Percentiles rank a stretch among this genome's conserved stretches.
Conservation (phyloP, 2,888 invertebrate species). For the Syrphus vitripennis region DNA sequence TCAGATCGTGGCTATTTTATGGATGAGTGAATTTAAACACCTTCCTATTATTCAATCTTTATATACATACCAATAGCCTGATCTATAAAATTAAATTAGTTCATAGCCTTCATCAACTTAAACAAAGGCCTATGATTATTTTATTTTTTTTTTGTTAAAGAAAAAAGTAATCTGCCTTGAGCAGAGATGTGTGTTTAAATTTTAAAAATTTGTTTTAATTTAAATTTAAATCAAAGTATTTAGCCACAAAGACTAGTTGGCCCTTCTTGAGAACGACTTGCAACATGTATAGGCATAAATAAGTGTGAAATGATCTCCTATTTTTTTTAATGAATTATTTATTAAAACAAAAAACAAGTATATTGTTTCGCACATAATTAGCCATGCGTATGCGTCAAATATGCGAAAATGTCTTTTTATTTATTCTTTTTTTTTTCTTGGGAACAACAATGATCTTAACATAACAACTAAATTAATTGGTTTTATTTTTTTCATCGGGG, state of each 20-base stretch:
- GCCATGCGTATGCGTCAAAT: neutral
- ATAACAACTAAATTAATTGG: neutral
- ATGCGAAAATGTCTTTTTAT: neutral
- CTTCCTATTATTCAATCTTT: neutral
- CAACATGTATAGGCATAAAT: neutral
- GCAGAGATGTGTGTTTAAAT: neutral
- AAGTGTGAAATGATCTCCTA: conserved; percentile 5
- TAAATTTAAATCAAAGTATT: conserved; percentile 7
- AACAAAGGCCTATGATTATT: conserved; percentile 20
- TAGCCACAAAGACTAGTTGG: conserved; percentile 3
- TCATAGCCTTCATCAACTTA: conserved; percentile 3
- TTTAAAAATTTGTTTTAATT: neutral
- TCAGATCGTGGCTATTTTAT: neutral
- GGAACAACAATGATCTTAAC: neutral
- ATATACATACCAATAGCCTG: neutral
- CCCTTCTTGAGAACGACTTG: conserved; percentile 15
- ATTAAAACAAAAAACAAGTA: neutral
- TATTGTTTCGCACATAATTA: neutral
- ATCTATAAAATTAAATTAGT: conserved; percentile 22
- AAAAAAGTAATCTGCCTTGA: conserved; percentile 14
- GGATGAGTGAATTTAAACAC: neutral
- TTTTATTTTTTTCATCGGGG: neutral
- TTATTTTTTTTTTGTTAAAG: neutral
- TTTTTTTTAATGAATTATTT: conserved; percentile 26
- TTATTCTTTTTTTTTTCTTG: neutral